These are phyloP conservation scores for Papilio protenor DNA, from an alignment of 2,888 invertebrate species.

Conservation along the genomic window DNA sequence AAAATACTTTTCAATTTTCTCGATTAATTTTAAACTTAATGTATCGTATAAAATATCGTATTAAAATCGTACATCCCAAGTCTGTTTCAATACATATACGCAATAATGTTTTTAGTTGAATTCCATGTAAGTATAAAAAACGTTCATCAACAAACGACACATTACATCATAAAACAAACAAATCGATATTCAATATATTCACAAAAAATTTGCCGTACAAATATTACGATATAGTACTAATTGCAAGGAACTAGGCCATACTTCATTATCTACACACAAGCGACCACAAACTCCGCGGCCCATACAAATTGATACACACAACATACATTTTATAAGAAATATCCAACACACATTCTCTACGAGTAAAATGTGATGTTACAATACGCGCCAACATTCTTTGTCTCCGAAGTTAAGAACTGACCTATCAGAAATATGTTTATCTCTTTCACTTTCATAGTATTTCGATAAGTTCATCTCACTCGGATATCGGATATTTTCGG, in stretches of 20 bases:
- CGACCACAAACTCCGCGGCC: neutral
- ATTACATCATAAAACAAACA: neutral
- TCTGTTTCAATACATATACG: neutral
- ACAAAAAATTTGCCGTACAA: conserved; percentile 16
- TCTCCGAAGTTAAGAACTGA: neutral
- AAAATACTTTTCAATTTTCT: no score
- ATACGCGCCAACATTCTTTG: neutral
- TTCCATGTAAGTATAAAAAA: conserved; percentile 22
- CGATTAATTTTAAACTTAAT: no score
- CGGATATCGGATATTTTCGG: neutral
- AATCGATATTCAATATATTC: conserved; percentile 10
- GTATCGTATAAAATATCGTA: neutral
- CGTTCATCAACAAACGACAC: conserved; percentile 1
- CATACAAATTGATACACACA: neutral
- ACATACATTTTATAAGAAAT: conserved; percentile 12
- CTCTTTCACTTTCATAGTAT: neutral
- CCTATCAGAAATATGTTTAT: neutral
- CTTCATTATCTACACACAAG: conserved; percentile 6
- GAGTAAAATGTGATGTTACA: conserved; percentile 5
- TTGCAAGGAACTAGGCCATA: conserved; percentile 22
- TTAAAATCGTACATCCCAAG: neutral
- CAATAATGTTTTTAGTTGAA: neutral
- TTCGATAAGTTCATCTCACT: neutral
- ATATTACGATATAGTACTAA: conserved; percentile 18
- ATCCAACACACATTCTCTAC: conserved; percentile 14